phyloP scores from a whole-genome alignment of 2,113 vertebrate genomes.

The Azemiops feae region DNA sequence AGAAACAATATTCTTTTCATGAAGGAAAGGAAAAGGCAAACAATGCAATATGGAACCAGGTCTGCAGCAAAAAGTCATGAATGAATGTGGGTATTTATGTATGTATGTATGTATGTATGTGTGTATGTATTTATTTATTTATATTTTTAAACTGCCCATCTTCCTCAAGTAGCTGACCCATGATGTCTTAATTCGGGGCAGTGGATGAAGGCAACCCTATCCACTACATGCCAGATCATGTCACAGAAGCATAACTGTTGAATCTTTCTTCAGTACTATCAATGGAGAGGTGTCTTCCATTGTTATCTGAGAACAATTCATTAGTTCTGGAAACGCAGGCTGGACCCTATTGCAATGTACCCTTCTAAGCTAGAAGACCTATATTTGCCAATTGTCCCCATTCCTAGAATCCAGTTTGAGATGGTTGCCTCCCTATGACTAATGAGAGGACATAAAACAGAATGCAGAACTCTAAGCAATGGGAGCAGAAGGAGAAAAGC shows the following conservation, averaged over 20 bases:
- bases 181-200: not conserved
- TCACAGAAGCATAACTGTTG: not conserved
- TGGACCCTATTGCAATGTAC: not conserved
- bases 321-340: not conserved
- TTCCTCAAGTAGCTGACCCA: not conserved
- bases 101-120: not conserved
- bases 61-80: no score
- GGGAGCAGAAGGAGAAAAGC: not conserved
- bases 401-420: not conserved
- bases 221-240: not conserved
- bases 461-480: not conserved
- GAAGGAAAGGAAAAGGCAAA: not conserved
- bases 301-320: not conserved
- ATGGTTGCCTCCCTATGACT: not conserved
- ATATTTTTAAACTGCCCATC: not conserved
- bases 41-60: not conserved
- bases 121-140: not conserved
- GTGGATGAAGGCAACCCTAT: not conserved
- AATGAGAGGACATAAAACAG: not conserved
- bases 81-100: no score
- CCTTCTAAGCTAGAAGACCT: not conserved
- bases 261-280: not conserved
- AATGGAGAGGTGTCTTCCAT: not conserved
- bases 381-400: not conserved
- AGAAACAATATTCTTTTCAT: not conserved